phyloP scores from a whole-genome alignment of 2,113 vertebrate genomes.

The Nipponia nippon region DNA sequence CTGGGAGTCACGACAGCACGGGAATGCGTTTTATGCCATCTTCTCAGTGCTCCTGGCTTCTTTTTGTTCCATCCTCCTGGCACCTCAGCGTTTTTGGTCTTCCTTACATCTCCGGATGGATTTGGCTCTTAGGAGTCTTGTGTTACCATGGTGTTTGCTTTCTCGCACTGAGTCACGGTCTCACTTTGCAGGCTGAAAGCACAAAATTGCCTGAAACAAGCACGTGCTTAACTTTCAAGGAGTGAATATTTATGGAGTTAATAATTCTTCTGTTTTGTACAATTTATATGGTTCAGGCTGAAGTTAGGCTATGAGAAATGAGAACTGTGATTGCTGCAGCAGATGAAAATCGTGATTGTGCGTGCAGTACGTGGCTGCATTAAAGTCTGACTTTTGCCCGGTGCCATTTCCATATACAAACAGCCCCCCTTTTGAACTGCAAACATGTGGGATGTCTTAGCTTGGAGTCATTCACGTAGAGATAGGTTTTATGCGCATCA shows the following conservation, averaged over 20 bases:
- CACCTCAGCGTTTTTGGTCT: fast-evolving
- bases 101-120: fast-evolving
- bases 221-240: not conserved
- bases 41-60: fast-evolving
- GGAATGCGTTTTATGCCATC: fast-evolving
- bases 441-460: not conserved
- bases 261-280: not conserved
- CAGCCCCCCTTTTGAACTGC: not conserved
- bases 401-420: fast-evolving
- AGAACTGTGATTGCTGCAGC: fast-evolving
- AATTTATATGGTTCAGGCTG: fast-evolving
- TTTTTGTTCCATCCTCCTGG: too few relatives aligned
- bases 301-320: fast-evolving
- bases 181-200: not conserved
- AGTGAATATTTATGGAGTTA: fast-evolving
- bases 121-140: fast-evolving
- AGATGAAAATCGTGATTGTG: fast-evolving
- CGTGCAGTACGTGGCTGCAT: fast-evolving
- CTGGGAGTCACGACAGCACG: fast-evolving
- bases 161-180: not conserved
- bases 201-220: fast-evolving
- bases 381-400: fast-evolving
- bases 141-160: not conserved
- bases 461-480: not conserved
- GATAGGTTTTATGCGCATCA: not conserved